Evolutionary conservation across 2,797 vertebrate genomes (phyloP).

Genomic region (Cuculus canorus): DNA sequence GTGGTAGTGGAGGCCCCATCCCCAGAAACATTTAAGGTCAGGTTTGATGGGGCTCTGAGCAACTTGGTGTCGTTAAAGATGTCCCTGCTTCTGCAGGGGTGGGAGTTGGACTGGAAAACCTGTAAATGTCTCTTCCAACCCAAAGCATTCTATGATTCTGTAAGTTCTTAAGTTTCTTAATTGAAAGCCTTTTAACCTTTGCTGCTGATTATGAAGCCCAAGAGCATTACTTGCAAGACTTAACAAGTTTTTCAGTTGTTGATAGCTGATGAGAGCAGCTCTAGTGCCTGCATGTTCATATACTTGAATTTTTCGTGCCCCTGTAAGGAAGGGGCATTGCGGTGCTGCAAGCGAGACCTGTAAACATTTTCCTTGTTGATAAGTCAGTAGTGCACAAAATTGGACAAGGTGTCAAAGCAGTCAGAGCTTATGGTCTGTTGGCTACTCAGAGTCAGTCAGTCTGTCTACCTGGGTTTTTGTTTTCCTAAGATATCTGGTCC

Average conservation of each 20-base stretch:
- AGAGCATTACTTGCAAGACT: neutral
- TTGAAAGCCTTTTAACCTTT: neutral
- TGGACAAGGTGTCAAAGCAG: neutral
- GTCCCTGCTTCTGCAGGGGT: too few relatives aligned
- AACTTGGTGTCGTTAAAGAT: too few relatives aligned
- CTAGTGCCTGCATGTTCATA: neutral
- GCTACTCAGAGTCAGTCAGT: neutral
- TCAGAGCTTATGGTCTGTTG: neutral
- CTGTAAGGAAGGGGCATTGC: neutral
- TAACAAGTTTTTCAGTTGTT: neutral
- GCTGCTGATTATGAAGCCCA: neutral
- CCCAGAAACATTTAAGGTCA: too few relatives aligned
- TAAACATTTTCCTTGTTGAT: neutral
- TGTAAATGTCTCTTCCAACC: too few relatives aligned
- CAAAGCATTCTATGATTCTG: too few relatives aligned
- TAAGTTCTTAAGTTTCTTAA: neutral
- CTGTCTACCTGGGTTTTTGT: neutral
- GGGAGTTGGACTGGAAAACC: too few relatives aligned
- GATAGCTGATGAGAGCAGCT: neutral
- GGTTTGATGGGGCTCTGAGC: too few relatives aligned
- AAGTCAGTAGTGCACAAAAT: neutral
- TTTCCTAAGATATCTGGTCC: neutral
- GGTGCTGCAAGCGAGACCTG: neutral
- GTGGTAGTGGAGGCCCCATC: too few relatives aligned
- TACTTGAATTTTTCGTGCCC: neutral